A percentile compares a stretch with the other conserved stretches of the same genome.
Evolutionary conservation across 2,113 vertebrate genomes (phyloP).

Genomic region (Nesoenas mayeri): DNA sequence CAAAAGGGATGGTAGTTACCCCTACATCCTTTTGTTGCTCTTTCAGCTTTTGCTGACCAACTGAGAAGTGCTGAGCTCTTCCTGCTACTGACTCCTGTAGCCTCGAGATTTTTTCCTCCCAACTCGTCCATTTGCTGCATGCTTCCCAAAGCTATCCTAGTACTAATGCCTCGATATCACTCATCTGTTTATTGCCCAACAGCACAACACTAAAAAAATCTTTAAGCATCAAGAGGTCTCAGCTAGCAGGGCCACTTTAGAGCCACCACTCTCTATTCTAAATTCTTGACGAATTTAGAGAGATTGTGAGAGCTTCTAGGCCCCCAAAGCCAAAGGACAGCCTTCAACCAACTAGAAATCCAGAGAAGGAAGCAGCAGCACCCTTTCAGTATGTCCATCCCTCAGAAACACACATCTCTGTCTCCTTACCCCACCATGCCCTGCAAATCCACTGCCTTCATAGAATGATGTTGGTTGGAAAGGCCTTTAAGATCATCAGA

Average conservation of each 20-base stretch:
- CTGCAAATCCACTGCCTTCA: background rate
- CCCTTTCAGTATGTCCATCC: fast-evolving
- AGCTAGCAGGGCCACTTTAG: fast-evolving
- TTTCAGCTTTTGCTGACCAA: background rate
- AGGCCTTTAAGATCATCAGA: no score
- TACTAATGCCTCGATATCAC: fast-evolving
- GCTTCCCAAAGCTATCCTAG: background rate
- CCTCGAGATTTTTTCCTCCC: fast-evolving
- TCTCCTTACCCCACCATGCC: background rate
- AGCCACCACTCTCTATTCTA: background rate
- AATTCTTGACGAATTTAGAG: background rate
- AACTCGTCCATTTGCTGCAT: fast-evolving
- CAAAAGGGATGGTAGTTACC: fast-evolving
- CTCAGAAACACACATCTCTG: background rate
- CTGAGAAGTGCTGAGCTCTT: background rate
- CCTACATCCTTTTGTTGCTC: fast-evolving
- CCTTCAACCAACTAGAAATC: fast-evolving
- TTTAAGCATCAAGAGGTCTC: background rate
- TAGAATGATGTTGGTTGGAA: fast-evolving
- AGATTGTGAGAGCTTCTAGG: background rate
- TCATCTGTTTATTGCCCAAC: no score
- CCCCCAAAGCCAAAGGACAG: background rate
- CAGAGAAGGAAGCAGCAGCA: fast-evolving
- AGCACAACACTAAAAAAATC: background rate
- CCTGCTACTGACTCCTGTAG: fast-evolving